phyloP scores from a whole-genome alignment of 37 sponge, comb jelly and placozoan species.

The Amphimedon queenslandica region DNA sequence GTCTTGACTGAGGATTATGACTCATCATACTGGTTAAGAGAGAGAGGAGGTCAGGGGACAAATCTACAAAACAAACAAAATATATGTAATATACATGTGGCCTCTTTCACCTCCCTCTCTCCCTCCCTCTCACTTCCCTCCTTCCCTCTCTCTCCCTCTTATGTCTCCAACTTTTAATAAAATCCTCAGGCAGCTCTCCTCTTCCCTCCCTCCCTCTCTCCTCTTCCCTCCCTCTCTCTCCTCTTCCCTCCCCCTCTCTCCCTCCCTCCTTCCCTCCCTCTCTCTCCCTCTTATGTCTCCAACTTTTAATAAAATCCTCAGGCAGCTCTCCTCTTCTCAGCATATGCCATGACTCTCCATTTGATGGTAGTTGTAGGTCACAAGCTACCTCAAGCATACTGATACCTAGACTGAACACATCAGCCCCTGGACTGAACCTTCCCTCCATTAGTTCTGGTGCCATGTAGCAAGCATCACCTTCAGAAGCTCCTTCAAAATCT shows the following conservation, averaged over 20 bases:
- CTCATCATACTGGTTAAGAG: constrained; percentile 38
- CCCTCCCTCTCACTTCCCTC: too few relatives aligned
- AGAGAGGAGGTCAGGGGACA: constrained; percentile 17
- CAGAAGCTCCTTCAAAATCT: constrained; percentile 30
- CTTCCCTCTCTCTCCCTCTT: too few relatives aligned
- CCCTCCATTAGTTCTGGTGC: constrained; percentile 81
- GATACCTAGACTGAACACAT: constrained; percentile 86
- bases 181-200: constrained; percentile 54
- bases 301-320: constrained; percentile 40
- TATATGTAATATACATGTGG: neutral
- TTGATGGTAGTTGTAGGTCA: constrained; percentile 72
- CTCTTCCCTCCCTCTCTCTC: too few relatives aligned
- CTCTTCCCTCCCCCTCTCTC: too few relatives aligned
- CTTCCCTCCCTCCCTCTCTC: constrained; percentile 64
- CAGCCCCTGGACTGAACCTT: constrained; percentile 72
- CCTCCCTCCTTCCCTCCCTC: too few relatives aligned
- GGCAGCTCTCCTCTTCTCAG: constrained; percentile 66
- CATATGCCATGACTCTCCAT: constrained; percentile 66
- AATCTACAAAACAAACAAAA: constrained; percentile 5
- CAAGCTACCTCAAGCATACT: constrained; percentile 77
- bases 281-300: too few relatives aligned
- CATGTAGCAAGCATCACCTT: constrained; percentile 86
- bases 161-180: constrained; percentile 42
- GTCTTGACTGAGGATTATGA: constrained; percentile 21
- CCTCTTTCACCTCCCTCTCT: too few relatives aligned